A percentile compares a stretch with the other conserved stretches of the same genome.
phyloP scores from a whole-genome alignment of 2,888 invertebrate genomes.

The Dione juno region DNA sequence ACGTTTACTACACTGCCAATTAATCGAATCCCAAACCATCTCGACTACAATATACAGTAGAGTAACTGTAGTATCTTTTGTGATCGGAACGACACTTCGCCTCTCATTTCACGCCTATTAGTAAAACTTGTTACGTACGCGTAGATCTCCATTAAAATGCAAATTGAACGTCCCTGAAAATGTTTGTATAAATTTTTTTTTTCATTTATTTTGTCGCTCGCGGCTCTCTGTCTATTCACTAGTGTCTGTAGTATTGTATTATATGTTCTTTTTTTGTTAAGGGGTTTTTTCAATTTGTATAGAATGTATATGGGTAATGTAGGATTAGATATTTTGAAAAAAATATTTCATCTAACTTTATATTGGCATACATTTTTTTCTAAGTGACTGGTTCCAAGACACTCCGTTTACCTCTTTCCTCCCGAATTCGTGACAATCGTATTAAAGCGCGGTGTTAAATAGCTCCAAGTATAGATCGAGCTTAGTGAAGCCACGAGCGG shows the following conservation, averaged over 20 bases:
- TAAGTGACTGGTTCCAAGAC: too few relatives aligned
- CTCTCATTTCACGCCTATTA: conserved; percentile 80
- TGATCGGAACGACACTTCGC: conserved; percentile 48
- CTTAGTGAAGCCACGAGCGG: too few relatives aligned
- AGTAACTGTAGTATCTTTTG: conserved; percentile 32
- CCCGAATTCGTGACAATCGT: too few relatives aligned
- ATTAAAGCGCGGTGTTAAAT: too few relatives aligned
- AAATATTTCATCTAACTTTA: neutral
- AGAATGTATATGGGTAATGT: conserved; percentile 9
- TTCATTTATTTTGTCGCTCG: conserved; percentile 64
- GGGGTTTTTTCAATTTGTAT: conserved; percentile 12
- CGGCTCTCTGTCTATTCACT: conserved; percentile 45
- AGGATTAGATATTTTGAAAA: neutral
- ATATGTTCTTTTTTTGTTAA: conserved; percentile 20
- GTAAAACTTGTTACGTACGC: conserved; percentile 81
- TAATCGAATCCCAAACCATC: neutral
- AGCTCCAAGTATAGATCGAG: too few relatives aligned
- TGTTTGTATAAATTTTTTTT: conserved; percentile 72
- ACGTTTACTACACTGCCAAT: neutral
- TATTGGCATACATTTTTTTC: neutral
- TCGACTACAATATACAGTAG: conserved; percentile 5
- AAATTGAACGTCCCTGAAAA: conserved; percentile 78
- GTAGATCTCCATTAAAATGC: conserved; percentile 82
- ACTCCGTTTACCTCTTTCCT: too few relatives aligned
- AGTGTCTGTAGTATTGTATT: conserved; percentile 42